Evolutionary conservation across 37 sponge, comb jelly and placozoan genomes (phyloP).

Genomic region (Lycopodina hypogea): DNA sequence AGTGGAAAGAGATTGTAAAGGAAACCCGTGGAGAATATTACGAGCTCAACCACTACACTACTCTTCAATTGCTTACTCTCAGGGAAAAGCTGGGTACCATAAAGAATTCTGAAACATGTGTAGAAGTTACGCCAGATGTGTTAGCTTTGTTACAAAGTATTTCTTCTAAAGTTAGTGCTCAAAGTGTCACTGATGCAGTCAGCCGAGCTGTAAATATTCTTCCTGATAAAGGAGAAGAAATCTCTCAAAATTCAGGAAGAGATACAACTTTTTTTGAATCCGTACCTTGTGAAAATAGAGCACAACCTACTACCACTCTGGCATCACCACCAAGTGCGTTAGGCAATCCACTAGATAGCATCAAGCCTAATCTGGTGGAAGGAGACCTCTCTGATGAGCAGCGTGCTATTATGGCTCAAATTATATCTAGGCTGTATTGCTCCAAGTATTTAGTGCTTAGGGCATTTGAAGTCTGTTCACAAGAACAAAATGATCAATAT

Average conservation of each 20-base stretch:
- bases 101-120: not conserved
- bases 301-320: not conserved
- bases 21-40: constrained; percentile 33
- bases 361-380: constrained; percentile 11
- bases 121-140: not conserved
- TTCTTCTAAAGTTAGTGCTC: constrained; percentile 21
- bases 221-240: not conserved
- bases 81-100: constrained; percentile 37
- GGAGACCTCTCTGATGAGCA: constrained; percentile 28
- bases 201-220: not conserved
- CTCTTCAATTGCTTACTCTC: constrained; percentile 53
- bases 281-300: not conserved
- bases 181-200: not conserved
- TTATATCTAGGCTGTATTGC: not conserved
- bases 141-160: constrained; percentile 39
- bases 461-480: constrained; percentile 27
- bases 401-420: not conserved
- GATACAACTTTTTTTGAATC: not conserved
- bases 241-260: not conserved
- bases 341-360: not conserved
- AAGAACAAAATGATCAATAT: constrained; percentile 8
- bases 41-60: constrained; percentile 71
- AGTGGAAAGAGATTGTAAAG: constrained; percentile 31
- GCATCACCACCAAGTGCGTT: not conserved
- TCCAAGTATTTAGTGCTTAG: constrained; percentile 1